These are phyloP conservation scores for Hypercompe scribonia DNA, from an alignment of 2,888 invertebrate species.

Conservation along the genomic window DNA sequence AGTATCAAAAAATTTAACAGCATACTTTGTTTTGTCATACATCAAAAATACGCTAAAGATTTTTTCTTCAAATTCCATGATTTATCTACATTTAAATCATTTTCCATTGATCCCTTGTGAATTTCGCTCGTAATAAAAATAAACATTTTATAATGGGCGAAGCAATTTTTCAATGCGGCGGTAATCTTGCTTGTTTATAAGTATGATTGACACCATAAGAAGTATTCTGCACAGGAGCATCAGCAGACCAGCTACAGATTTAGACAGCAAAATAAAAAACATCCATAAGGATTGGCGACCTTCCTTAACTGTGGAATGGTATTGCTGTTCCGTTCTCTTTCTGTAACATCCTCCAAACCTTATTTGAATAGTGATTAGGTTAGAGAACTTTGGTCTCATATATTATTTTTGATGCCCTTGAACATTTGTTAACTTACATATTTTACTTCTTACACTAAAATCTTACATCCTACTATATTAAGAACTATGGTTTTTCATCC, in stretches of 20 bases:
- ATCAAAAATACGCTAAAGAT: neutral
- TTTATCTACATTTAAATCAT: neutral
- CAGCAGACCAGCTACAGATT: neutral
- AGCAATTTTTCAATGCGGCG: no score
- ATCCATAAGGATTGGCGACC: neutral
- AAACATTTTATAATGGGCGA: neutral
- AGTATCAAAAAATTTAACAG: neutral
- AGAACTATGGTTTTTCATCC: neutral
- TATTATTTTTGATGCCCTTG: neutral
- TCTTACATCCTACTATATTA: neutral
- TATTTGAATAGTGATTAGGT: neutral
- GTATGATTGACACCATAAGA: neutral
- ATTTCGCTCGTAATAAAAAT: neutral
- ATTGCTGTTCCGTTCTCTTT: neutral
- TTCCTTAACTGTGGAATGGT: neutral
- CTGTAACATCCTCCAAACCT: neutral
- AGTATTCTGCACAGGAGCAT: neutral
- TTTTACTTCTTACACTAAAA: neutral
- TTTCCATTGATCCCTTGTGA: neutral
- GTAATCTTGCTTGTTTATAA: neutral
- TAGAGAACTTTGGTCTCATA: neutral
- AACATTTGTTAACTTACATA: neutral
- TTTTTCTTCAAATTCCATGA: neutral
- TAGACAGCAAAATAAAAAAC: neutral
- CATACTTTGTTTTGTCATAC: neutral